Evolutionary conservation across 2,113 vertebrate species (phyloP).

Genomic region (Bos javanicus): DNA sequence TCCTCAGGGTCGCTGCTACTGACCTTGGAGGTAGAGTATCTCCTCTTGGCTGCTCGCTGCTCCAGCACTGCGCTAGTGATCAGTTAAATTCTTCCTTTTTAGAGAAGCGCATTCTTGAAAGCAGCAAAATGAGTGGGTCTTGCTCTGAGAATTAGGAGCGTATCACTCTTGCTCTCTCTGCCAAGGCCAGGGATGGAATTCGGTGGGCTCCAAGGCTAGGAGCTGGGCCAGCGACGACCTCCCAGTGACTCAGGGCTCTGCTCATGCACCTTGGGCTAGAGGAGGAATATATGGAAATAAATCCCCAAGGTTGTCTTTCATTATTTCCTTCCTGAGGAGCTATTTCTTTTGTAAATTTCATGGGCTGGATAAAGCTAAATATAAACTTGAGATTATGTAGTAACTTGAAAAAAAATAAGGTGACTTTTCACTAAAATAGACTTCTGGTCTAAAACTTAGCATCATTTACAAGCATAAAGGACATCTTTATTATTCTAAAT

Average conservation of each 20-base stretch:
- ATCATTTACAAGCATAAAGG: slow-evolving; percentile 77
- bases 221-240: rapidly evolving
- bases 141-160: not conserved
- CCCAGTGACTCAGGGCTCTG: rapidly evolving
- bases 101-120: not conserved
- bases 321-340: slow-evolving; percentile 37
- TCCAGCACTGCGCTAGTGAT: not conserved
- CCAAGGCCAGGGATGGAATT: not conserved
- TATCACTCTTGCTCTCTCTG: not conserved
- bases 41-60: not conserved
- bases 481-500: slow-evolving; percentile 82
- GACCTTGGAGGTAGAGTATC: not conserved
- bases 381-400: slow-evolving; percentile 36
- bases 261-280: rapidly evolving
- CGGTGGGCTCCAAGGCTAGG: not conserved
- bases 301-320: slow-evolving; percentile 15
- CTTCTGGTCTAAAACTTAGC: slow-evolving; percentile 54
- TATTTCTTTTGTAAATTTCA: slow-evolving; percentile 41
- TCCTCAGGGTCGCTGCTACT: not conserved
- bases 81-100: not conserved
- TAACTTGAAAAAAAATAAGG: slow-evolving; percentile 50
- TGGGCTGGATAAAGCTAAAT: slow-evolving; percentile 41
- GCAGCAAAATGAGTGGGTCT: not conserved
- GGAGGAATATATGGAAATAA: not conserved
- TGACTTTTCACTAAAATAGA: slow-evolving; percentile 70